Evolutionary conservation across 2,113 vertebrate genomes (phyloP), one percentile per base, ranked within the genome.

Genomic region (Etheostoma cragini): DNA sequence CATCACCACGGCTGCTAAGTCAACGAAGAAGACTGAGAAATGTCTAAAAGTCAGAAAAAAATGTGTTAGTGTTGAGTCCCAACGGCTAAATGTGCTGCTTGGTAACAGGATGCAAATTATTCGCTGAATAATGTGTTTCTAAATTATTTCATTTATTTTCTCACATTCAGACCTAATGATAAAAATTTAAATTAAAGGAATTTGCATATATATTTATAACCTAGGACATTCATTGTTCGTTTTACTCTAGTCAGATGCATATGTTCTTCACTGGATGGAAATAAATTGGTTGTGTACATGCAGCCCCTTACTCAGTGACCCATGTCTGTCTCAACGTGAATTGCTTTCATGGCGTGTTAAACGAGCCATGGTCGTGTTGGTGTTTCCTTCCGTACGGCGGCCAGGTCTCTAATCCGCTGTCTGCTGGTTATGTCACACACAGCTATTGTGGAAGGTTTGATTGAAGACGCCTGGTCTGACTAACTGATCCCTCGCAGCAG

Each of bases 281-380:
- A 92, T 94, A 93, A 89, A 93, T 93, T 93, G 93, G 89, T 95
- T 85, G 93, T 95, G 89, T 95, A 95, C 93, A 91, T 68, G 87
- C 69, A 80, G 84, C 89, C 91, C 90, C 87, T 76, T 88, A 80
- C 83, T 93, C 89, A 84, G 89, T 72, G 91, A 91, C 90, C 90
- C 93, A 67, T 80, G 90, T 94, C 82, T 30, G 88, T 85, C 93
- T 94, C 94, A 88, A 91, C 81, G 91, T 92, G 81, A 75, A 93
- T 95, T 93, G 89, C 94, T 96, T 93, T 92, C 92, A 94, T 84
- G 93, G 94, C 89, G 90, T 87, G 89, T 90, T 94, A 93, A 96
- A 94, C 92, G 94, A 95, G 93, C 95, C 94, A 87, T 87, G 80
- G 92, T 91, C 90, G 91, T 96, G 94, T 96, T 97, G 96, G 95